Base-by-base conservation (phyloP, 2,888 invertebrate species). In the Mellilla xanthometata region DNA sequence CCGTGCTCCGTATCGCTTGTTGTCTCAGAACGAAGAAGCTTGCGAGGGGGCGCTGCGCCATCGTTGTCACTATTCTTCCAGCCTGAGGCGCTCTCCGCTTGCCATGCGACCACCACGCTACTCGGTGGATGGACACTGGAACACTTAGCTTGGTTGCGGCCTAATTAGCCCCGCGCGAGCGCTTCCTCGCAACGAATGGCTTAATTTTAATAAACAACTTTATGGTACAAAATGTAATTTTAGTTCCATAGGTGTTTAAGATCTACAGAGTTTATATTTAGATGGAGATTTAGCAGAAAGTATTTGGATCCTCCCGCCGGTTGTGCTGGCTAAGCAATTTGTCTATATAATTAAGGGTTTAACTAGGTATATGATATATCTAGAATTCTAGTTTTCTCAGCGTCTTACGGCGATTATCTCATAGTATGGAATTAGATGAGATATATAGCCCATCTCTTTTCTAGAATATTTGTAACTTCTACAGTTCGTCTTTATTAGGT, bases 181-280 rank as follows among this genome's bases (percentile, higher is more conserved):
- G 44, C 44, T 68, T 34, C 62, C 64, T 63, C 71, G 76, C 74
- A 73, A 65, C 60, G 49, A 54, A 74, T 71, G 76, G 78, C 77
- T 82, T 84, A 73, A 79, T 81, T 83, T 83, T 76, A 81, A 64
- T 29, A 56, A 77, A 75, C 73, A 75, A 78, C 63, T 60, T 76
- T 72, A 85, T 84, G 86, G 86, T 87, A 87, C 86, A 87, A 87
- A 86, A 75, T 73, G 72, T 85, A 81, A 85, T 81, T 83, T 85
- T 84, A 85, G 80, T 84, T 85, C 81, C 80, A 84, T 87, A 87
- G 82, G 75, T 65, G 62, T 76, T 74, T 85, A 86, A 84, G 82
- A 82, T 69, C 74, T 72, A 79, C 81, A 86, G 84, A 85, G 82
- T 81, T 80, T 84, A 84, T 84, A 83, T 81, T 77, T 80, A 79